Evolutionary conservation across 2,888 invertebrate genomes (phyloP), one percentile per base, ranked within the genome.

Genomic region (Amphiduros pacificus): DNA sequence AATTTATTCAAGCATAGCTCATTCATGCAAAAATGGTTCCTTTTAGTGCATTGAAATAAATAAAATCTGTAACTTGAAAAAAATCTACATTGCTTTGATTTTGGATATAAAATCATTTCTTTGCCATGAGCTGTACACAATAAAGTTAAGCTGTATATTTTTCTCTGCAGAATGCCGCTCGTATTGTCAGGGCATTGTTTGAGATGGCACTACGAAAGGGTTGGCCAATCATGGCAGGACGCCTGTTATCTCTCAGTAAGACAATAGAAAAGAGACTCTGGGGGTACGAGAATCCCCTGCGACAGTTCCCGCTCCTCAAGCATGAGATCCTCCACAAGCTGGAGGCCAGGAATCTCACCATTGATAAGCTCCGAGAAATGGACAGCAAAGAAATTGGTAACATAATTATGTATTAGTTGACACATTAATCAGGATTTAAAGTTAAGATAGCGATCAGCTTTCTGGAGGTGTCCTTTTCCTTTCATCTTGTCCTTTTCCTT

Each of bases 201-300:
- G 97, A 99, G 77, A 92, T 98, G 66, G 92, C 92, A 0, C 84
- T 97, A 5, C 87, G 92, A 29, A 91, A 91, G 74, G 94, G 93
- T 78, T 94, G 93, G 86, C 91, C 98, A 0, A 86, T 93, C 68
- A 88, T 97, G 86, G 90, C 98, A 0, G 90, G 89, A 0, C 85
- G 93, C 5, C 89, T 97, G 69, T 86, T 99, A 0, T 88, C 87
- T 71, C 87, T 98, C 77, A 90, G 94, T 32, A 94, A 96, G 84
- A 94, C 94, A 90, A 86, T 99, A 67, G 97, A 99, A 78, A 88
- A 90, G 2, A 91, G 93, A 75, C 87, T 91, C 70, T 99, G 98
- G 98, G 88, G 89, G 70, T 89, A 89, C 77, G 89, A 91, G 79
- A 90, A 90, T 64, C 93, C 94, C 1, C 86, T 99, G 80, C 85